These are phyloP conservation scores for Semicossyphus pulcher DNA, from an alignment of 2,113 vertebrate genomes.

Conservation along the genomic window DNA sequence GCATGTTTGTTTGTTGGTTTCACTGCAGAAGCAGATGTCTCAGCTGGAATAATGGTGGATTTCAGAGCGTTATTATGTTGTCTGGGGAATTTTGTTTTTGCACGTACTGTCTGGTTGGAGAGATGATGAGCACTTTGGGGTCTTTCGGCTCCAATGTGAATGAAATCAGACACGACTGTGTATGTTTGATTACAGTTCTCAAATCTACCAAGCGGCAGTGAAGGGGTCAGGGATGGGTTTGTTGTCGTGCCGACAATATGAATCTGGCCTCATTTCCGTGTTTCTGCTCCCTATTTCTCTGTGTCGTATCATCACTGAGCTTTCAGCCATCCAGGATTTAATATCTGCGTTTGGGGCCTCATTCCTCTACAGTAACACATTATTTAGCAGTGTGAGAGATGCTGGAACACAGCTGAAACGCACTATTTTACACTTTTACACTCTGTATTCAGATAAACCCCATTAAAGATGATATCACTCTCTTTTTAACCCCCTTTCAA, in stretches of 20 bases:
- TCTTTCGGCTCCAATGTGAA: constrained; percentile 30
- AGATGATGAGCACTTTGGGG: constrained; percentile 47
- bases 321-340: constrained; percentile 21
- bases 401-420: constrained; percentile 20
- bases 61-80: constrained; percentile 57
- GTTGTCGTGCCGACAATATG: constrained; percentile 10
- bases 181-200: constrained; percentile 25
- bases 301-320: constrained; percentile 1
- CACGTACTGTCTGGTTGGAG: constrained; percentile 14
- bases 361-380: background rate
- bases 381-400: background rate
- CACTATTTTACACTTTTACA: constrained; percentile 11
- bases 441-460: too few species aligned
- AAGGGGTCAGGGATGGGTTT: constrained; percentile 29
- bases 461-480: too few species aligned
- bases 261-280: constrained; percentile 28
- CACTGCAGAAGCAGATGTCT: constrained; percentile 72
- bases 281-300: background rate
- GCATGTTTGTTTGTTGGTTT: constrained; percentile 76
- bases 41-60: constrained; percentile 59
- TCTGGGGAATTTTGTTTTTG: background rate
- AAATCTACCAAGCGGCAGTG: background rate
- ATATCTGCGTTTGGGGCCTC: constrained; percentile 27
- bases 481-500: too few species aligned
- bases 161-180: constrained; percentile 21